These are phyloP conservation scores for Thermophis baileyi DNA, from an alignment of 2,113 vertebrate species.

Conservation along the genomic window DNA sequence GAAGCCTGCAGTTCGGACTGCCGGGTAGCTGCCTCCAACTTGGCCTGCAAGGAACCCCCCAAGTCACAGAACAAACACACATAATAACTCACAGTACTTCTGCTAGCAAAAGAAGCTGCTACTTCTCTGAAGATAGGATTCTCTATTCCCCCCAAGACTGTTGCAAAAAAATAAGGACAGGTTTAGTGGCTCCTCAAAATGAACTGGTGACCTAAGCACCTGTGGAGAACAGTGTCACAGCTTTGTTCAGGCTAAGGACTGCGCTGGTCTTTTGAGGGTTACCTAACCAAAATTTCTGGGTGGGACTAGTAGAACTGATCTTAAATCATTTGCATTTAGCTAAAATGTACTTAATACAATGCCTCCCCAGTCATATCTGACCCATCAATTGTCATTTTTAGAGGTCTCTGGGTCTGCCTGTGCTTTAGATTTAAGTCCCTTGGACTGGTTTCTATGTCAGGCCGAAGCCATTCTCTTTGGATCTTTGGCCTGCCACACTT, in stretches of 20 bases:
- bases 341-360: no score
- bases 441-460: no score
- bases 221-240: not conserved
- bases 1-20: conserved; percentile 46
- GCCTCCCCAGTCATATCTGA: no score
- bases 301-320: not conserved
- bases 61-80: not conserved
- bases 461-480: no score
- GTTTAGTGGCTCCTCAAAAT: not conserved
- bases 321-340: no score
- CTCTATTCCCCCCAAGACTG: not conserved
- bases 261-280: not conserved
- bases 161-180: not conserved
- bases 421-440: no score
- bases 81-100: no score
- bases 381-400: no score
- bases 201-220: not conserved
- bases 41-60: conserved; percentile 53
- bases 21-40: conserved; percentile 54
- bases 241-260: not conserved
- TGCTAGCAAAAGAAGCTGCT: not conserved
- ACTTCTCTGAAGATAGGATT: rapidly evolving
- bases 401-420: no score
- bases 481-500: no score
- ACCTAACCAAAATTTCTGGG: not conserved